Base-by-base conservation (phyloP, 2,113 vertebrate species). In the Nibea albiflora region DNA sequence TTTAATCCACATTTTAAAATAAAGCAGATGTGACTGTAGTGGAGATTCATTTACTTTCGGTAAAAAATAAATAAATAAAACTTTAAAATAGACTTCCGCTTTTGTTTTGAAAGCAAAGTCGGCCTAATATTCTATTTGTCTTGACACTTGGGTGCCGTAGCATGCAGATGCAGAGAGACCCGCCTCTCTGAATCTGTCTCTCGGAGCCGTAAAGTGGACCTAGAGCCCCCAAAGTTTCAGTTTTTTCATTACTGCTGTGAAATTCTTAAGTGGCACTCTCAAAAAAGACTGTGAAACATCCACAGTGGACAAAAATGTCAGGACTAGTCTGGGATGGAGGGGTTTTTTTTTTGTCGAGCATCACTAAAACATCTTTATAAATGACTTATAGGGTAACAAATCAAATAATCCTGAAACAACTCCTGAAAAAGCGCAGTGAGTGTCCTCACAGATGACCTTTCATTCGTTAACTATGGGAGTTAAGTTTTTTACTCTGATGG, bases 81-180 rank as follows among this genome's bases (percentile, higher is more conserved):
- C 31, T 8, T 6, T 35, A 35, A 35, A 35, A 35, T 35, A 35
- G 35, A 31, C 8, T 52, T 35, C 24, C 3, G 22, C 39, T 89
- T 87, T 90, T 90, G 87, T 81, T 83, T 85, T 89, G 87, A 85
- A 87, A 78, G 49, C 0, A 24, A 0, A 0, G 2, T 5, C 1
- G 0, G 0, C 19, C 15, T 12, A 0, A 47, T 4, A 4, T 10
- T 75, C 0, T 15, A 39, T 4, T 12, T 3, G n/a, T 16, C 24
- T 88, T 46, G 56, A 63, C 44, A 64, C 24, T 8, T 11, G 50
- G 12, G 56, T 46, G 22, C 68, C 22, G 58, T 78, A 78, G 84
- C 4, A 12, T 77, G 68, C 35, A 46, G 24, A 11, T 22, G 4
- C 52, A 11, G 35, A 46, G 19, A 28, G 72, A 39, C 3, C 54